These are phyloP conservation scores for Reinhardtius hippoglossoides DNA, from an alignment of 2,113 vertebrate species.

Conservation along the genomic window DNA sequence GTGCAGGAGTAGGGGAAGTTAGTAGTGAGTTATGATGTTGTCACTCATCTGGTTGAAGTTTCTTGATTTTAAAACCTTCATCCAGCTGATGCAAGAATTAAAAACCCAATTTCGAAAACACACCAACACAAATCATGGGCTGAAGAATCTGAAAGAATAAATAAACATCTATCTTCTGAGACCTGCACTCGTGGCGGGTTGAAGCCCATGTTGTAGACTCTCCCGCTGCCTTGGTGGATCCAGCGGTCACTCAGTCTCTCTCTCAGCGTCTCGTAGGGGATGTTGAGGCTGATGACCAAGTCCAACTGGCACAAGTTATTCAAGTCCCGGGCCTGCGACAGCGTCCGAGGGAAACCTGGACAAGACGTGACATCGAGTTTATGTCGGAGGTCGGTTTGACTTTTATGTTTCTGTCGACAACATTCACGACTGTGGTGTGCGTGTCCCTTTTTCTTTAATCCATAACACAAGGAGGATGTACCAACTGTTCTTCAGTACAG, in stretches of 20 bases:
- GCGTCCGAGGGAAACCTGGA: conserved; percentile 91
- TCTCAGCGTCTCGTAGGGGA: conserved; percentile 92
- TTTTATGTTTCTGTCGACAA: not conserved
- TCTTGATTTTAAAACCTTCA: not conserved
- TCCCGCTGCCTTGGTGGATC: conserved; percentile 90
- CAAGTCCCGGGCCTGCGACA: conserved; percentile 89
- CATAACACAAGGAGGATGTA: not conserved
- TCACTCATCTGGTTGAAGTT: conserved; percentile 6
- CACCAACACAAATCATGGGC: not conserved
- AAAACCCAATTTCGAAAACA: conserved; percentile 15
- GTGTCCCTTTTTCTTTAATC: not conserved
- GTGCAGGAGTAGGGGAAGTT: not conserved
- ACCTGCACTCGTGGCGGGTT: conserved; percentile 90
- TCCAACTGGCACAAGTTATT: conserved; percentile 88
- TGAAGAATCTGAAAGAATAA: not conserved
- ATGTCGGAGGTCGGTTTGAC: not conserved
- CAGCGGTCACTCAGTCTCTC: conserved; percentile 92
- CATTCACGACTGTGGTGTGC: not conserved
- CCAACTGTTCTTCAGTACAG: too few relatives aligned
- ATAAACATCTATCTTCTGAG: conserved; percentile 16
- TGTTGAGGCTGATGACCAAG: conserved; percentile 92
- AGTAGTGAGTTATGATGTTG: not conserved
- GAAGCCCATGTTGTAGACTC: conserved; percentile 97
- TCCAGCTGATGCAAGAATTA: conserved; percentile 8
- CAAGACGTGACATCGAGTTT: not conserved